Conservation (phyloP, 2,888 invertebrate species). For the Monoplex corrugatus region DNA sequence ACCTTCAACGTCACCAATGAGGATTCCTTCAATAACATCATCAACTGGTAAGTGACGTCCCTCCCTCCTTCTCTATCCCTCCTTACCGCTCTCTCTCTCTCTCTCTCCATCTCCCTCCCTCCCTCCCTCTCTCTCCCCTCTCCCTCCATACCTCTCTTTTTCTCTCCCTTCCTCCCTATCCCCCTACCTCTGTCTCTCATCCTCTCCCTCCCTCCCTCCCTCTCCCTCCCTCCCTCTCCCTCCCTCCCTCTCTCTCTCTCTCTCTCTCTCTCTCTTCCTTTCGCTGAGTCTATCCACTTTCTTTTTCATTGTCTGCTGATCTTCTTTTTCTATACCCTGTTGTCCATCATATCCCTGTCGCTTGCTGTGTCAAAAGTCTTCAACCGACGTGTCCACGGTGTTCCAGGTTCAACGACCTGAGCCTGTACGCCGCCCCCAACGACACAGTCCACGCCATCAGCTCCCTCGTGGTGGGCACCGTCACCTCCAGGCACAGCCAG, state of each 20-base stretch:
- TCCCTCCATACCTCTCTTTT: neutral
- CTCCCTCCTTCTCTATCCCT: neutral
- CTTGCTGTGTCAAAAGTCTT: too few species aligned
- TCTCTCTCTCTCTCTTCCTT: too few species aligned
- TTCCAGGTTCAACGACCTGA: constrained; percentile 47
- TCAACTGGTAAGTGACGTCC: constrained; percentile 57
- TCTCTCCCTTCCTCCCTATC: neutral
- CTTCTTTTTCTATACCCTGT: too few species aligned
- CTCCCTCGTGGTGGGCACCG: constrained; percentile 39
- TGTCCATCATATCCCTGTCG: too few species aligned
- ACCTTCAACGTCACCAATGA: constrained; percentile 57
- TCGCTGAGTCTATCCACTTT: neutral
- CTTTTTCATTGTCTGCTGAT: neutral
- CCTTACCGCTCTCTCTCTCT: neutral
- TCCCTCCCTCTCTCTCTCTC: too few species aligned
- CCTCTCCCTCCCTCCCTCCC: neutral
- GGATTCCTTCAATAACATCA: constrained; percentile 55
- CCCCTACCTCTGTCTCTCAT: neutral
- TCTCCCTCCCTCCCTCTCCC: neutral
- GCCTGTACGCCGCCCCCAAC: constrained; percentile 32
- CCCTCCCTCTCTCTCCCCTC: neutral
- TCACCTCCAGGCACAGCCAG: too few species aligned
- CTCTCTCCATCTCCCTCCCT: neutral
- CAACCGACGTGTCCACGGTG: too few species aligned
- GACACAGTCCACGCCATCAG: constrained; percentile 39